These are phyloP conservation scores for Agonum fuliginosum DNA, from an alignment of 2,888 invertebrate genomes.

Conservation along the genomic window DNA sequence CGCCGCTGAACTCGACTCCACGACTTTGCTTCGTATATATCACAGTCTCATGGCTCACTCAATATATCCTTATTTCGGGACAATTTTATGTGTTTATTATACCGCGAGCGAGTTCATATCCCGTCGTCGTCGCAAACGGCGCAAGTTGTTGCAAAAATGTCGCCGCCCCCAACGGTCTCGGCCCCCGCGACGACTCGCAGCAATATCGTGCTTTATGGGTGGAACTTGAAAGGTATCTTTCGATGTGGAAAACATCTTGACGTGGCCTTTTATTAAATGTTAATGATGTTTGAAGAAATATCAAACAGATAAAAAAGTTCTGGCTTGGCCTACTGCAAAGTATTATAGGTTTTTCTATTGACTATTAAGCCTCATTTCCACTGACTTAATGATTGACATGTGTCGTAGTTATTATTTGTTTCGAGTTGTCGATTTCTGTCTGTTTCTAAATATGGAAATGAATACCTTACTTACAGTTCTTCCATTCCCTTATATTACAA, in stretches of 20 bases:
- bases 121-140: conserved; percentile 68
- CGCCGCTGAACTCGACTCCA: background rate
- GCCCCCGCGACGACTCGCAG: background rate
- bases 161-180: background rate
- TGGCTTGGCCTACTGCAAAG: no score
- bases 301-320: conserved; percentile 8
- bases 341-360: no score
- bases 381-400: no score
- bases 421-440: no score
- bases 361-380: no score
- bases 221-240: conserved; percentile 22
- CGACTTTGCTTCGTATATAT: conserved; percentile 42
- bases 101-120: conserved; percentile 73
- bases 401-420: no score
- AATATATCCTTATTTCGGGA: conserved; percentile 74
- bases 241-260: conserved; percentile 37
- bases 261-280: conserved; percentile 49
- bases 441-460: no score
- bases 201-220: conserved; percentile 54
- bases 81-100: conserved; percentile 74
- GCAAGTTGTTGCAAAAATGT: conserved; percentile 44
- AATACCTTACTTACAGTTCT: no score
- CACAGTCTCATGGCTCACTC: conserved; percentile 69
- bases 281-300: conserved; percentile 14
- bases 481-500: no score